These are phyloP conservation scores for Malurus elegans DNA, from an alignment of 2,113 vertebrate species.

Conservation along the genomic window DNA sequence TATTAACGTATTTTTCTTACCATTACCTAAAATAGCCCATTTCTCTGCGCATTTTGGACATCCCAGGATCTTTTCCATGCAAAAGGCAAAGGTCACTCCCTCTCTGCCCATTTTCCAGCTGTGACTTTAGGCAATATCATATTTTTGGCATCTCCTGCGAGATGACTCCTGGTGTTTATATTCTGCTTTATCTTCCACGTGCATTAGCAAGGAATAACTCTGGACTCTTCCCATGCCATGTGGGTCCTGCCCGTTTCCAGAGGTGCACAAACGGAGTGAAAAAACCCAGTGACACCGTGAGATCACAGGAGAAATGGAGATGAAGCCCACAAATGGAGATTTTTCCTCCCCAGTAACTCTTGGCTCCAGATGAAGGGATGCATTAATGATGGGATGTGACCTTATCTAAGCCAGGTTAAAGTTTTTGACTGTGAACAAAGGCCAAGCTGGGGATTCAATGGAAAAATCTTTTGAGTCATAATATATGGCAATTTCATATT, in stretches of 20 bases:
- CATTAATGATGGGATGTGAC: neutral
- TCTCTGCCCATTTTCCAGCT: neutral
- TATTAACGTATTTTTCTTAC: neutral
- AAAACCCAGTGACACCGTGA: neutral
- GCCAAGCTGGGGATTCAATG: neutral
- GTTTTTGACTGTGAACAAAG: neutral
- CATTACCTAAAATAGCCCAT: neutral
- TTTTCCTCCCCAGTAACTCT: neutral
- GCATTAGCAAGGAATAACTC: neutral
- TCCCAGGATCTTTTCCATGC: neutral
- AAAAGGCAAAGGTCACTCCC: neutral
- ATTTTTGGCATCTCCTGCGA: neutral
- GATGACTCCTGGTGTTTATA: rapidly evolving
- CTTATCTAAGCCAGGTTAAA: neutral
- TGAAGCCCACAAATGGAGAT: neutral
- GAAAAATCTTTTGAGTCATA: constrained; percentile 17
- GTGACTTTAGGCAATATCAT: neutral
- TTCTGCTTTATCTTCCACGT: rapidly evolving
- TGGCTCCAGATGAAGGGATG: neutral
- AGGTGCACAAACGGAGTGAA: neutral
- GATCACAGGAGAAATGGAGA: rapidly evolving
- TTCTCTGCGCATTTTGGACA: neutral
- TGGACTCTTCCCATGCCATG: neutral
- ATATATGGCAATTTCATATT: neutral
- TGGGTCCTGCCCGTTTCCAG: neutral